Evolutionary conservation across 2,113 vertebrate genomes (phyloP).

Genomic region (Psammodynastes pulverulentus): DNA sequence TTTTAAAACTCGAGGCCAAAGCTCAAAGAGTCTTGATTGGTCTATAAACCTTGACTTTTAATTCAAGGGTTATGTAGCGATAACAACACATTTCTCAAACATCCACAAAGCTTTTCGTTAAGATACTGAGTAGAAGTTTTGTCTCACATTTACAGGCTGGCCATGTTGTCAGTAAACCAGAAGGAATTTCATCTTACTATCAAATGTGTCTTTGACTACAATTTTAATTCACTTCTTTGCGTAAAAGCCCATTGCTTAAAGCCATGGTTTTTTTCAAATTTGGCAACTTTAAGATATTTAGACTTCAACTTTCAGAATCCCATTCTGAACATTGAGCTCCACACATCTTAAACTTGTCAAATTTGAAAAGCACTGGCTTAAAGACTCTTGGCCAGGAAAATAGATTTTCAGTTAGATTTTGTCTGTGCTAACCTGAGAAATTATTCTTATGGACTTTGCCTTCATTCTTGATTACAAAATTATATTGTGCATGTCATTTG

Average conservation of each 20-base stretch:
- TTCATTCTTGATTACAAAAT: background rate
- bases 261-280: background rate
- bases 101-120: background rate
- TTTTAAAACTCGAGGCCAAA: background rate
- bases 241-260: background rate
- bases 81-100: background rate
- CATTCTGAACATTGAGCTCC: background rate
- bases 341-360: background rate
- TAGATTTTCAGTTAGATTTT: background rate
- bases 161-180: background rate
- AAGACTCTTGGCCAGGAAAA: background rate
- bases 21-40: background rate
- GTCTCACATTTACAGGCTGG: background rate
- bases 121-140: background rate
- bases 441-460: background rate
- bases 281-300: background rate
- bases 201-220: background rate
- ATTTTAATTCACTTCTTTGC: background rate
- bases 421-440: background rate
- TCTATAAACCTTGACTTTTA: background rate
- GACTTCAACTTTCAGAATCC: background rate
- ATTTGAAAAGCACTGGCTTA: background rate
- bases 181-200: background rate
- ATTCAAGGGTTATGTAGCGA: background rate
- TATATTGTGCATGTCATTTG: background rate